Conservation (phyloP, 2,797 vertebrate species). For the Crypturellus tataupa region DNA sequence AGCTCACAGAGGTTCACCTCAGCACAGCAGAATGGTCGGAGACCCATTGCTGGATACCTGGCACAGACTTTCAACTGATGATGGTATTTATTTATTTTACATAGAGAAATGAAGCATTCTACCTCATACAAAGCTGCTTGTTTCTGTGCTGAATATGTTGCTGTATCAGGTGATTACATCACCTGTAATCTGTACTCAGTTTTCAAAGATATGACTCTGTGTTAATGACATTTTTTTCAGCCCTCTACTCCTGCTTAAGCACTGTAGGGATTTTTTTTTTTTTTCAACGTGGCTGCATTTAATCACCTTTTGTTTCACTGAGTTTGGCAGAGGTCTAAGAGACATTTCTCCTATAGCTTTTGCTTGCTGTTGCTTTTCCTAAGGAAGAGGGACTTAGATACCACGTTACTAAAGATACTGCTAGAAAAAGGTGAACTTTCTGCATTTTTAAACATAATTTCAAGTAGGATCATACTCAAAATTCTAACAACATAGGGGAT, state of each 20-base stretch:
- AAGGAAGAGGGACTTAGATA: background rate
- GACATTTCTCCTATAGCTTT: background rate
- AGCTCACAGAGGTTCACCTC: background rate
- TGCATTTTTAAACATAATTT: background rate
- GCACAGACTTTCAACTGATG: background rate
- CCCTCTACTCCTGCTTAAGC: background rate
- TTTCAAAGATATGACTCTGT: background rate
- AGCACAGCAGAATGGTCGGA: background rate
- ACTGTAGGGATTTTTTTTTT: background rate
- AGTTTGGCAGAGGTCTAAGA: background rate
- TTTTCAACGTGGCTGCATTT: background rate
- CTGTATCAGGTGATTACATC: background rate
- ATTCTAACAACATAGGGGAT: background rate
- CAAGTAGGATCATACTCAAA: background rate
- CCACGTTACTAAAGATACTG: background rate
- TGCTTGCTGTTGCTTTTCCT: background rate
- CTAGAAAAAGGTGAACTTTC: background rate
- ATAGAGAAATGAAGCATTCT: background rate
- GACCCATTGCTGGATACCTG: accelerated
- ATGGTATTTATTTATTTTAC: background rate
- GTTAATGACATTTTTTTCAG: background rate
- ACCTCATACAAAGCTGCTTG: background rate
- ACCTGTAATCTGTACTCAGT: background rate
- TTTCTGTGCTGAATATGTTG: background rate
- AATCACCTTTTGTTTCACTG: background rate